Base-by-base conservation (phyloP, 2,888 invertebrate genomes). In the Rugalucina vietnamica region DNA sequence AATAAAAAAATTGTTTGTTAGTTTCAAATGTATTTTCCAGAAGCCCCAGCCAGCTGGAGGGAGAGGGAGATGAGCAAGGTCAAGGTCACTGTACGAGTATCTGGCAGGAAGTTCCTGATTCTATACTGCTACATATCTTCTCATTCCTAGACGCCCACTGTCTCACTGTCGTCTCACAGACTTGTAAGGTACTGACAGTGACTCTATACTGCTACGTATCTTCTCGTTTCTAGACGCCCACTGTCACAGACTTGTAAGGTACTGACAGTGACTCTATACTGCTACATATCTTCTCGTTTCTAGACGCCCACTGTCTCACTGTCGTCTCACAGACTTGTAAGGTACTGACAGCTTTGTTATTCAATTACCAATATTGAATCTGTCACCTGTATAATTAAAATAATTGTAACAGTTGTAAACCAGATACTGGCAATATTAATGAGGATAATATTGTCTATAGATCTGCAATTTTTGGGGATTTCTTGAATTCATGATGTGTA, bases 61-160 rank as follows among this genome's bases (percentile, higher is more conserved):
- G 84, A 29, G 84, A 90, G 60, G 80, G 85, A 36, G 82, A 81
- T 57, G 74, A 88, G 32, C 74, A 90, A 10, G 78, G 87, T 24
- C n/a, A 77, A 27, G 57, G 81, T 37, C 60, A 88, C 72, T 77
- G 76, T 75, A 79, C 83, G 12, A 83, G 89, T 72, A 85, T 88
- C 29, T 91, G 91, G 90, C 87, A 89, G 50, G 86, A 89, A 34
- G 79, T 86, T 18, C 90, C 92, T 27, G 91, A 92, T 79, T 90
- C 90, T 10, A 82, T 92, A 0, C 82, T 92, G 1, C 87, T 92
- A 12, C 88, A 91, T 78, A 90, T 92, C n/a, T 90, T 92, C 76
- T 88, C 88, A 1, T 90, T 81, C 49, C 82, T 92, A 32, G 84
- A 87, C 37, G 89, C 90, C 0, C 54, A 65, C 18, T 73, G 84